Conservation (phyloP, 1,140 invertebrate species). For the Chironomus tepperi region DNA sequence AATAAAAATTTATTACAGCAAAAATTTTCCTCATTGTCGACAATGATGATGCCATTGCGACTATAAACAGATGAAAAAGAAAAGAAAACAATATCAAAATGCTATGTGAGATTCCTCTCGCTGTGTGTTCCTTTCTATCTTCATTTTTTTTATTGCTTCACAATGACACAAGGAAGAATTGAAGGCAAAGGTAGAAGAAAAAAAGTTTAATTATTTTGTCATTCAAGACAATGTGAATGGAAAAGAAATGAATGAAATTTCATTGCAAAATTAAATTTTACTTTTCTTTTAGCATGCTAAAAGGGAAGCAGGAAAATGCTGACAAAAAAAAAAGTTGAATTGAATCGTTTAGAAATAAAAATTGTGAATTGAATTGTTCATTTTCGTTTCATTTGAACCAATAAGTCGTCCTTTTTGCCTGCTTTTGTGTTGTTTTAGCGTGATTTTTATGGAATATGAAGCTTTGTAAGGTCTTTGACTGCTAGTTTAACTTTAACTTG, state of each 20-base stretch:
- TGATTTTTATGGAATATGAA: too few species aligned
- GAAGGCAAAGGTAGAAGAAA: neutral
- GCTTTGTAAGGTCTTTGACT: too few species aligned
- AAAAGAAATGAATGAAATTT: neutral
- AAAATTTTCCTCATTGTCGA: neutral
- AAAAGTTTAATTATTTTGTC: conserved; percentile 15
- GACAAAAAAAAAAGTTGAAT: neutral
- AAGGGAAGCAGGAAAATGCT: too few species aligned
- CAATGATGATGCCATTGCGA: neutral
- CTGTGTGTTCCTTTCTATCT: neutral
- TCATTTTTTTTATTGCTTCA: too few species aligned
- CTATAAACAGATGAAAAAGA: neutral
- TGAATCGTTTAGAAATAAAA: conserved; percentile 8
- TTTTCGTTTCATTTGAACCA: neutral
- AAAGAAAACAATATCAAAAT: neutral
- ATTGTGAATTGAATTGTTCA: conserved; percentile 12
- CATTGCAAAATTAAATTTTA: too few species aligned
- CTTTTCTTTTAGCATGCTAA: too few species aligned
- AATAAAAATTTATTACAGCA: conserved; percentile 10
- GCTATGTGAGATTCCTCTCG: neutral
- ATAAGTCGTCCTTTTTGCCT: neutral
- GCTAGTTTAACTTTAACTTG: too few species aligned
- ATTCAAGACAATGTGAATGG: conserved; percentile 3
- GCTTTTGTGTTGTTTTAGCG: neutral
- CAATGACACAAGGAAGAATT: too few species aligned